Percentiles rank a stretch among this genome's conserved stretches.
These are phyloP conservation scores for Epizoanthus stellaris DNA, from an alignment of 92 coral and sea anemone genomes.

Conservation along the genomic window DNA sequence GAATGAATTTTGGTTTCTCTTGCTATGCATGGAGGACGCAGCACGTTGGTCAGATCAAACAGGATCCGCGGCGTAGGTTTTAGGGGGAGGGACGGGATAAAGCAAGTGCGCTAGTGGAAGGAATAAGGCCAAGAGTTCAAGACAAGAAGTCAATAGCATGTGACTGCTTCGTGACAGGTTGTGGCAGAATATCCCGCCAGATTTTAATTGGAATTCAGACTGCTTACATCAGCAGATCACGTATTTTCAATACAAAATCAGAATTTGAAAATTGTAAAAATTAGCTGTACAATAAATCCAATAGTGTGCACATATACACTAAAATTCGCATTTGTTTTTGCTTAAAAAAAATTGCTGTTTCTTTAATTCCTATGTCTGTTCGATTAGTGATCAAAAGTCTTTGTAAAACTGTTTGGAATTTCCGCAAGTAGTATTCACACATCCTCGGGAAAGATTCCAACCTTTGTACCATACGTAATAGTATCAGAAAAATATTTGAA, in stretches of 20 bases:
- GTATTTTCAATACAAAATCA: slow-evolving; percentile 41
- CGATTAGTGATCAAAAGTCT: not conserved
- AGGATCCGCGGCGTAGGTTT: no score
- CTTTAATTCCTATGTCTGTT: not conserved
- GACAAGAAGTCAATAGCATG: not conserved
- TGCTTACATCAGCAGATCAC: slow-evolving; percentile 34
- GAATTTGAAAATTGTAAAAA: slow-evolving; percentile 46
- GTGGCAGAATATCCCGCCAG: slow-evolving; percentile 21
- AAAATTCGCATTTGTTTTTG: slow-evolving; percentile 17
- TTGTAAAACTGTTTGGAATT: not conserved
- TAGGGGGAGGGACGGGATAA: no score
- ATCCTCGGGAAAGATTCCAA: not conserved
- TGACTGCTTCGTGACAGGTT: slow-evolving; percentile 20
- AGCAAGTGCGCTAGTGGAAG: no score
- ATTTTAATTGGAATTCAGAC: slow-evolving; percentile 20
- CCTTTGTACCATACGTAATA: not conserved
- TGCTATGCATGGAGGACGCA: no score
- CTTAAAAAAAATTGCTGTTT: slow-evolving; percentile 28
- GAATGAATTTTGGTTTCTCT: no score
- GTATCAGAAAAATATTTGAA: not conserved
- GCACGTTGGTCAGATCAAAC: no score
- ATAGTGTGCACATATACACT: slow-evolving; percentile 25
- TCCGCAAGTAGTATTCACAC: slow-evolving; percentile 11
- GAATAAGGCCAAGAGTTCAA: not conserved
- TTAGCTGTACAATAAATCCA: slow-evolving; percentile 38